phyloP scores from a whole-genome alignment of 2,797 vertebrate species.

The Halcyon leucocephala region DNA sequence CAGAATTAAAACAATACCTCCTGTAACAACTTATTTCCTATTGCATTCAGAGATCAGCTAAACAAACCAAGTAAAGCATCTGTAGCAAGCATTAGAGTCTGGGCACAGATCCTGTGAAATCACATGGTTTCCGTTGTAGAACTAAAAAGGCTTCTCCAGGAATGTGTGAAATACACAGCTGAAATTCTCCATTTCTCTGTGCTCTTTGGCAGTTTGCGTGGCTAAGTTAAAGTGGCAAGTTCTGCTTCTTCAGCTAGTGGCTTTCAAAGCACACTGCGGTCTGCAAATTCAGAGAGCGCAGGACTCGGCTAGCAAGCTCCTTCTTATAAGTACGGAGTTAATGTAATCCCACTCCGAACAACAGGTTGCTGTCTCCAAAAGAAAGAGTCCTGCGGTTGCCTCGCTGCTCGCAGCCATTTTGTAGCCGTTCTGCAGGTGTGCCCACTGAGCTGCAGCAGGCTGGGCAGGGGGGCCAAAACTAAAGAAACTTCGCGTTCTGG shows the following conservation, averaged over 20 bases:
- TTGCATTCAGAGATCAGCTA: neutral
- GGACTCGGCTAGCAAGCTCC: neutral
- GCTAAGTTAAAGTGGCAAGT: neutral
- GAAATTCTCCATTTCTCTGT: constrained; percentile 13
- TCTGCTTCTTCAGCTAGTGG: neutral
- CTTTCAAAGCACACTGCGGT: neutral
- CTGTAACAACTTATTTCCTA: neutral
- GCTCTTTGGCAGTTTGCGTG: constrained; percentile 37
- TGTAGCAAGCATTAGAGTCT: constrained; percentile 34
- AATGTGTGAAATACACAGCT: constrained; percentile 43
- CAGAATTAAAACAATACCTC: neutral
- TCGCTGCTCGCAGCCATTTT: constrained; percentile 68
- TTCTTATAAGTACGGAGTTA: neutral
- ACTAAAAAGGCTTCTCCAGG: constrained; percentile 45
- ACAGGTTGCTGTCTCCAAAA: constrained; percentile 36
- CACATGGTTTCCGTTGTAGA: constrained; percentile 46
- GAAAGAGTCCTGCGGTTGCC: neutral
- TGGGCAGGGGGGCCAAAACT: constrained; percentile 71
- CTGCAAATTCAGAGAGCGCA: neutral
- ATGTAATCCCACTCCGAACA: neutral
- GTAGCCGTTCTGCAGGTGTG: constrained; percentile 79
- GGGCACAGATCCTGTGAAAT: constrained; percentile 33
- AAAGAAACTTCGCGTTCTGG: constrained; percentile 80
- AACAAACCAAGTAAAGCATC: constrained; percentile 39
- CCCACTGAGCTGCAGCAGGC: constrained; percentile 66